phyloP scores from a whole-genome alignment of 2,888 invertebrate species.

The Drosophila macrospina region DNA sequence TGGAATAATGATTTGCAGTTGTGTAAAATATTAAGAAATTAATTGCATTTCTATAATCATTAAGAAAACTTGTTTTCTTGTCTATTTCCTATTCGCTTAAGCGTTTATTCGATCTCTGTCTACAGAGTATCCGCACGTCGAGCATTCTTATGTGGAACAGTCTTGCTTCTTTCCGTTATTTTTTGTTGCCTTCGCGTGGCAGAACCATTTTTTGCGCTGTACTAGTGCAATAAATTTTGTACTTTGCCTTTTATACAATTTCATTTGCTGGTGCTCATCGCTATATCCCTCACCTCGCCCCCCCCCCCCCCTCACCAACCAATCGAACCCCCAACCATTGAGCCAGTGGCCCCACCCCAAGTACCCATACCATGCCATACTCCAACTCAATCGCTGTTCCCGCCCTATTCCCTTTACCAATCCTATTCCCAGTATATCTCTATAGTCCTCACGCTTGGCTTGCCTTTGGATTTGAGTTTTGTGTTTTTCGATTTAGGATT shows the following conservation, averaged over 20 bases:
- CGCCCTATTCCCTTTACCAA: background rate
- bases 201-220: conserved; percentile 59
- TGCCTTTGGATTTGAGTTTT: conserved; percentile 80
- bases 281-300: background rate
- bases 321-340: background rate
- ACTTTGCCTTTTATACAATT: conserved; percentile 80
- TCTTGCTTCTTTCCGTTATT: conserved; percentile 13
- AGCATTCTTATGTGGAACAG: background rate
- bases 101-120: background rate
- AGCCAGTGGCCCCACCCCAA: conserved; percentile 10
- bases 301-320: background rate
- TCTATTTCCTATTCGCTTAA: too few species aligned
- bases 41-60: too few species aligned
- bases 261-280: conserved; percentile 59
- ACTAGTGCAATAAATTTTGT: conserved; percentile 73
- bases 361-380: conserved; percentile 18
- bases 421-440: conserved; percentile 24
- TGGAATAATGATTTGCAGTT: background rate
- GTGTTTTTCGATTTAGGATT: conserved; percentile 77
- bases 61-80: too few species aligned
- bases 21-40: too few species aligned
- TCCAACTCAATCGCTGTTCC: conserved; percentile 37
- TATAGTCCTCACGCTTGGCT: conserved; percentile 68
- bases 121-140: conserved; percentile 27
- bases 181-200: conserved; percentile 31